Evolutionary conservation across 2,888 invertebrate species (phyloP).

Genomic region (Synergus itoensis): DNA sequence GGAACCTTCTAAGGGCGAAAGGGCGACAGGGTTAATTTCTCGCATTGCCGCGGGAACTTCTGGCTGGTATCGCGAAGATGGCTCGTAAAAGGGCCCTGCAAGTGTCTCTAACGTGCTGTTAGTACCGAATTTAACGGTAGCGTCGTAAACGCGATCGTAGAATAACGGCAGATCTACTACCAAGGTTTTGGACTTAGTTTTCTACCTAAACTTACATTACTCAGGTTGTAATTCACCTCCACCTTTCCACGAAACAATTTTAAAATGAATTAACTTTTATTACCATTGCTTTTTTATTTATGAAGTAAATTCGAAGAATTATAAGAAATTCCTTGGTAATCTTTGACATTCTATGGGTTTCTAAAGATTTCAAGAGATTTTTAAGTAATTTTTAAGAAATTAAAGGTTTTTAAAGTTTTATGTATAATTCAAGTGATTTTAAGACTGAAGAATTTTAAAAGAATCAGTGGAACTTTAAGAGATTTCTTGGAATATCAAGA

Average conservation of each 20-base stretch:
- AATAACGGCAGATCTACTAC: slow-evolving; percentile 46
- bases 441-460: no score
- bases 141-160: slow-evolving; percentile 65
- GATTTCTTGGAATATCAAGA: no score
- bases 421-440: no score
- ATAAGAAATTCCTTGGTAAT: no score
- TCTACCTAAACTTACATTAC: slow-evolving; percentile 25
- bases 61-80: slow-evolving; percentile 50
- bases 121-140: slow-evolving; percentile 71
- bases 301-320: no score
- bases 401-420: no score
- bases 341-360: no score
- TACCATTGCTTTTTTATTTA: background rate
- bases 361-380: no score
- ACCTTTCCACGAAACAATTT: background rate
- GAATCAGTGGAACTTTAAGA: no score
- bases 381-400: no score
- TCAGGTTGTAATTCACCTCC: slow-evolving; percentile 15
- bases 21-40: slow-evolving; percentile 50
- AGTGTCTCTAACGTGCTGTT: slow-evolving; percentile 71
- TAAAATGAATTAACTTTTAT: background rate
- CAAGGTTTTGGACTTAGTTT: slow-evolving; percentile 13
- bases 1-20: slow-evolving; percentile 44
- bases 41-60: slow-evolving; percentile 47
- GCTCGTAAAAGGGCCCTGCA: slow-evolving; percentile 70